Conservation (phyloP, 1,140 invertebrate species). For the Rhynchophorus ferrugineus region DNA sequence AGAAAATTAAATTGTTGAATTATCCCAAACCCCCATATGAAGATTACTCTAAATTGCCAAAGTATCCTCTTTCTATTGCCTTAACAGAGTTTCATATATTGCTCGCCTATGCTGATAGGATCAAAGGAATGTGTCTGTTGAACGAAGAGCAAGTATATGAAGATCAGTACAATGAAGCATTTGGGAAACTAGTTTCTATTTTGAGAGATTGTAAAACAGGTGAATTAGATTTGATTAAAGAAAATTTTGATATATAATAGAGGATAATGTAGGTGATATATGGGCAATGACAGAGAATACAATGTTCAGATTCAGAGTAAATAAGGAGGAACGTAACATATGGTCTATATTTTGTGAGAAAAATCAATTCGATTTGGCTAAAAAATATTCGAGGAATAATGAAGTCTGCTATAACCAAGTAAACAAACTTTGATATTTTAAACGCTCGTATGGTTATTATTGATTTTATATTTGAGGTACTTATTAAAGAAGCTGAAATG, state of each 20-base stretch:
- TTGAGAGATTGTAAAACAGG: conserved; percentile 73
- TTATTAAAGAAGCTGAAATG: conserved; percentile 83
- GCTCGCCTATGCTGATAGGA: conserved; percentile 72
- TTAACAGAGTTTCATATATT: conserved; percentile 88
- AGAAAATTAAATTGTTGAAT: conserved; percentile 22
- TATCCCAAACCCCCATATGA: conserved; percentile 36
- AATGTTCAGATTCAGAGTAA: conserved; percentile 81
- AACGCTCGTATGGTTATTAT: neutral
- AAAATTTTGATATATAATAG: too few species aligned
- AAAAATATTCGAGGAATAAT: conserved; percentile 70
- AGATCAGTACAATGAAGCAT: conserved; percentile 72
- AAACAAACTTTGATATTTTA: neutral
- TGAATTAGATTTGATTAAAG: conserved; percentile 16
- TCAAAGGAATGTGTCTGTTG: conserved; percentile 77
- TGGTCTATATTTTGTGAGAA: conserved; percentile 86
- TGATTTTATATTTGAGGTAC: conserved; percentile 60
- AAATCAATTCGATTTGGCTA: conserved; percentile 81
- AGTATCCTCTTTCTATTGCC: conserved; percentile 67
- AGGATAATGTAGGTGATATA: conserved; percentile 59
- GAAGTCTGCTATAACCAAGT: conserved; percentile 67
- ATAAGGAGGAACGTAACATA: conserved; percentile 77
- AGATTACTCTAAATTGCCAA: conserved; percentile 34
- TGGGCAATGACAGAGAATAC: conserved; percentile 79
- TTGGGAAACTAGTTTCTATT: conserved; percentile 75
- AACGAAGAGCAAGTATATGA: conserved; percentile 84